A percentile compares a stretch with the other conserved stretches of the same genome.
phyloP scores from a whole-genome alignment of 2,888 invertebrate genomes.

The Noctua pronuba region DNA sequence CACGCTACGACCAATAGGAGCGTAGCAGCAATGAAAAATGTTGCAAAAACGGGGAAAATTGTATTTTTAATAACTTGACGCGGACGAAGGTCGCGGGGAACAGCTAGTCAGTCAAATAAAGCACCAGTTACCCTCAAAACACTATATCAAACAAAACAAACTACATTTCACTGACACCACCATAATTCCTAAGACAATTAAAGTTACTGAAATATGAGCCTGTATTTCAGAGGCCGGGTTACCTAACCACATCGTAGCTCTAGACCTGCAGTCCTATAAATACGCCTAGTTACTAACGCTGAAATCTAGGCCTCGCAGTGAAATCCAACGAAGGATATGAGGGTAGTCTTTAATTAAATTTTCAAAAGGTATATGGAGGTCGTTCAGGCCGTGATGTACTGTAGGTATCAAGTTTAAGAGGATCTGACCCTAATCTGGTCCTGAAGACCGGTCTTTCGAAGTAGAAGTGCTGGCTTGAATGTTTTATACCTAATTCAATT shows the following conservation, averaged over 20 bases:
- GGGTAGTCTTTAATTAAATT: slow-evolving; percentile 62
- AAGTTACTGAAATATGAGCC: slow-evolving; percentile 60
- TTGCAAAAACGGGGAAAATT: too few relatives aligned
- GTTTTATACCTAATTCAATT: slow-evolving; percentile 5
- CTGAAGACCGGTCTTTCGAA: slow-evolving; percentile 5
- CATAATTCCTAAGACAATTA: slow-evolving; percentile 51
- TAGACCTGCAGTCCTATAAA: slow-evolving; percentile 72
- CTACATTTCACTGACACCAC: not conserved
- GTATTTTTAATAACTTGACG: too few relatives aligned
- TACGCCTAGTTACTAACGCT: slow-evolving; percentile 59
- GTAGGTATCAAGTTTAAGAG: slow-evolving; percentile 32
- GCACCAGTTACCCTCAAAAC: slow-evolving; percentile 12
- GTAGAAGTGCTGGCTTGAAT: slow-evolving; percentile 7
- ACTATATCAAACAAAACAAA: slow-evolving; percentile 7
- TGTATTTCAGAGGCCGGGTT: slow-evolving; percentile 46
- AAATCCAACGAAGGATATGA: slow-evolving; percentile 45
- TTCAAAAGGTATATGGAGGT: slow-evolving; percentile 50
- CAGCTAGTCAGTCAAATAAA: slow-evolving; percentile 13
- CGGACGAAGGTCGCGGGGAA: too few relatives aligned
- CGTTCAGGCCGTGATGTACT: slow-evolving; percentile 18
- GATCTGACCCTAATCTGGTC: slow-evolving; percentile 2
- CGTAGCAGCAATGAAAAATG: too few relatives aligned
- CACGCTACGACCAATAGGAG: too few relatives aligned
- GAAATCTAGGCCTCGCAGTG: slow-evolving; percentile 53
- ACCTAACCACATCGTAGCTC: slow-evolving; percentile 67